A percentile compares a stretch with the other conserved stretches of the same genome.
Evolutionary conservation across 1,140 invertebrate species (phyloP).

Genomic region (Zaprionus kolodkinae): DNA sequence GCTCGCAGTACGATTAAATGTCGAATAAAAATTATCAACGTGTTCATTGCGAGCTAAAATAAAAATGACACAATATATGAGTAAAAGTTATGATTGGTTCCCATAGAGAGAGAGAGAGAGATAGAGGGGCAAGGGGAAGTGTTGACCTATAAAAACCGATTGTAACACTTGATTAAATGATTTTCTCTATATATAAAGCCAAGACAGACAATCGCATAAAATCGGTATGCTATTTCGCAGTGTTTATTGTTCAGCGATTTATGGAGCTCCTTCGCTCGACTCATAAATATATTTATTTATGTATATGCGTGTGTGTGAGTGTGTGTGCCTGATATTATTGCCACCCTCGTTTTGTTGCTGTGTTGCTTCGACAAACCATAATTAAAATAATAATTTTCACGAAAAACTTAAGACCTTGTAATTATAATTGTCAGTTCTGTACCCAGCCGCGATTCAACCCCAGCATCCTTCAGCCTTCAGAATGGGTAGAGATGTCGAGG

Average conservation of each 20-base stretch:
- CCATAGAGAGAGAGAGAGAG: not conserved
- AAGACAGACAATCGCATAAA: constrained; percentile 48
- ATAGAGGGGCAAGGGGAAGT: not conserved
- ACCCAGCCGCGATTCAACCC: constrained; percentile 56
- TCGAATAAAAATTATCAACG: constrained; percentile 81
- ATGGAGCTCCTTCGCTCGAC: constrained; percentile 55
- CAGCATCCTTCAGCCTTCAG: not conserved
- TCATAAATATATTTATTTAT: constrained; percentile 58
- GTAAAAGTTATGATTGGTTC: constrained; percentile 71
- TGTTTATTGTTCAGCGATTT: constrained; percentile 72
- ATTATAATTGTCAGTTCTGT: constrained; percentile 81
- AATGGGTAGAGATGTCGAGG: not conserved
- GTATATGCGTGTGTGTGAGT: constrained; percentile 20
- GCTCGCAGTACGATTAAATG: constrained; percentile 30
- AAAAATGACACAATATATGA: constrained; percentile 55
- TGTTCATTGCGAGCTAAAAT: constrained; percentile 56
- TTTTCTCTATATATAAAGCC: constrained; percentile 40
- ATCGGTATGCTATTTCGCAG: constrained; percentile 47
- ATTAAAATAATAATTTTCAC: constrained; percentile 82
- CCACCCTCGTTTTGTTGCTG: constrained; percentile 20
- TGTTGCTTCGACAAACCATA: constrained; percentile 42
- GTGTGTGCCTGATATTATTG: constrained; percentile 40
- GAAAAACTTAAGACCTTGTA: constrained; percentile 81
- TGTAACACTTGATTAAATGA: constrained; percentile 74
- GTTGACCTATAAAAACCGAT: constrained; percentile 70